Evolutionary conservation across 2,113 vertebrate genomes (phyloP).

Genomic region (Trogon surrucura): DNA sequence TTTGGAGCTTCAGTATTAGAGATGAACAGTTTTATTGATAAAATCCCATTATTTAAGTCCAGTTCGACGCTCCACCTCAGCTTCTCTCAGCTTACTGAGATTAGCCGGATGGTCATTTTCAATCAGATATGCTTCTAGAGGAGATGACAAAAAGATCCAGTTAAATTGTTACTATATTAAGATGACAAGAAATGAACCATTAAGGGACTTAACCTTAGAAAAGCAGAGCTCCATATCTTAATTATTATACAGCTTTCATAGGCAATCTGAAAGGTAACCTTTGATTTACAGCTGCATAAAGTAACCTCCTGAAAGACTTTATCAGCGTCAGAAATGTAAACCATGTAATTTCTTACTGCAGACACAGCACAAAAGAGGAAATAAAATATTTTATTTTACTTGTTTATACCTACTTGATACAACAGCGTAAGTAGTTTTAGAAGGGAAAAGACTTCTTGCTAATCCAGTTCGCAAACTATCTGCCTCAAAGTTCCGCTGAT

Average conservation of each 20-base stretch:
- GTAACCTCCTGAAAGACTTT: conserved; percentile 4
- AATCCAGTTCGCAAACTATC: neutral
- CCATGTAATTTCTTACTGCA: conserved; percentile 10
- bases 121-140: neutral
- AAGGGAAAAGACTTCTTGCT: conserved; percentile 17
- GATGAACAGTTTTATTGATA: neutral
- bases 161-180: neutral
- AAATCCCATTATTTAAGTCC: neutral
- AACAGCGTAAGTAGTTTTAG: neutral
- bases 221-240: neutral
- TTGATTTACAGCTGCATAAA: conserved; percentile 58
- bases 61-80: neutral
- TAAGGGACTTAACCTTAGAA: neutral
- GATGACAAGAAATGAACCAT: neutral
- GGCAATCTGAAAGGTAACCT: conserved; percentile 55
- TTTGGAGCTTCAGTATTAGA: neutral
- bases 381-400: conserved; percentile 55
- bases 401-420: conserved; percentile 23
- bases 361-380: conserved; percentile 44
- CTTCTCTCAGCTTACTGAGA: neutral
- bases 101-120: neutral
- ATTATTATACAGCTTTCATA: conserved; percentile 3
- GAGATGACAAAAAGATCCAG: neutral
- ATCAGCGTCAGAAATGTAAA: conserved; percentile 47
- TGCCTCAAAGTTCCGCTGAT: neutral